A percentile compares a stretch with the other conserved stretches of the same genome.
phyloP scores from a whole-genome alignment of 64 coral and sea anemone genomes.

The Actinia equina region DNA sequence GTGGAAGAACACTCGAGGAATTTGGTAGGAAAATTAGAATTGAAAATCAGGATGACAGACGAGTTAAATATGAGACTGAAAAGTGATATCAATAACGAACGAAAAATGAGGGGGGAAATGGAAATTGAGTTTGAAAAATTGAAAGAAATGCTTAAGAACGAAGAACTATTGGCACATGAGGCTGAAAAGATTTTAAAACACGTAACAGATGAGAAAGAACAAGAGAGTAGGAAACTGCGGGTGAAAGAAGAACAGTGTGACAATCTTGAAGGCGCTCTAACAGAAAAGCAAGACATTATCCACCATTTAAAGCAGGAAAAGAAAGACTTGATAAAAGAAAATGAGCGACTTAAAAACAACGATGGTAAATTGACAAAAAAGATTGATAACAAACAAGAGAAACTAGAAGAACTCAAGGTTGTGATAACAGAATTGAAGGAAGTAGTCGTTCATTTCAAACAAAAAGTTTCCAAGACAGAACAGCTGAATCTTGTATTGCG shows the following conservation, averaged over 20 bases:
- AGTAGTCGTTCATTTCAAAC: neutral
- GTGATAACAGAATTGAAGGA: neutral
- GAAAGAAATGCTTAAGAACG: neutral
- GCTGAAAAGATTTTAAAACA: neutral
- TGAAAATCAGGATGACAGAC: neutral
- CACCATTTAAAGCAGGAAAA: neutral
- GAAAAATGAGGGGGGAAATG: neutral
- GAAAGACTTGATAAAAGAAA: neutral
- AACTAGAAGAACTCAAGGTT: neutral
- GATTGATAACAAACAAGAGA: neutral
- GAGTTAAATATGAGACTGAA: no score
- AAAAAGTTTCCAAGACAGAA: neutral
- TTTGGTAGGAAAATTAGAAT: neutral
- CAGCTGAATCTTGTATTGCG: conserved; percentile 20
- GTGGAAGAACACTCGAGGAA: neutral
- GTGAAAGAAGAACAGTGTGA: neutral
- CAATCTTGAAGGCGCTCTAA: neutral
- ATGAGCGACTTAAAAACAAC: neutral
- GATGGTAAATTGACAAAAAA: neutral
- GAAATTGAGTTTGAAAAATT: neutral
- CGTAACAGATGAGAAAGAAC: neutral
- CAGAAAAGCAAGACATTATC: neutral
- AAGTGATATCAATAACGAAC: neutral
- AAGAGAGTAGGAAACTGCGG: neutral
- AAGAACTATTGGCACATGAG: neutral